A percentile compares a stretch with the other conserved stretches of the same genome.
Conservation (phyloP, 2,888 invertebrate species). For the Oxystoma pomonae region DNA sequence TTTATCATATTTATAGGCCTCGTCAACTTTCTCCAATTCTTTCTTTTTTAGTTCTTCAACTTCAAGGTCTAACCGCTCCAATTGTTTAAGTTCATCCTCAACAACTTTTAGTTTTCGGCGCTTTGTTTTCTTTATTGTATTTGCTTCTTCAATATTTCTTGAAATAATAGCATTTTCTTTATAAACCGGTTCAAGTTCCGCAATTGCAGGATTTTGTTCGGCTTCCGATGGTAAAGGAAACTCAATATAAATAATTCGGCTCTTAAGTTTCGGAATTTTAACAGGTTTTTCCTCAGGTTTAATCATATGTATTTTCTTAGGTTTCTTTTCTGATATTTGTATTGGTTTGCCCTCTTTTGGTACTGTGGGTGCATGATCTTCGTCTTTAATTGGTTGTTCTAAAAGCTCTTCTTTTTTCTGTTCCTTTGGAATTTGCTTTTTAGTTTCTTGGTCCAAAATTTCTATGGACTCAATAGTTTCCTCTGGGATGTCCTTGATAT, state of each 20-base stretch:
- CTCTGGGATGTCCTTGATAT: too few species aligned
- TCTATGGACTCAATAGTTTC: background rate
- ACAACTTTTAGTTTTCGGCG: constrained; percentile 42
- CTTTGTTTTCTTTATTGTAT: constrained; percentile 41
- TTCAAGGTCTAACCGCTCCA: constrained; percentile 50
- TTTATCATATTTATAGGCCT: constrained; percentile 38
- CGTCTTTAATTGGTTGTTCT: constrained; percentile 39
- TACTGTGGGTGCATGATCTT: background rate
- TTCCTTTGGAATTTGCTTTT: background rate
- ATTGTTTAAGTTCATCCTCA: constrained; percentile 40
- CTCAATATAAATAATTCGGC: constrained; percentile 58
- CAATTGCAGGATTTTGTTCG: constrained; percentile 38
- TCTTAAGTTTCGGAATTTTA: constrained; percentile 60
- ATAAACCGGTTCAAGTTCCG: constrained; percentile 38
- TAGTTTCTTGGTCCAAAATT: background rate
- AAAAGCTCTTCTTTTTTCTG: constrained; percentile 43
- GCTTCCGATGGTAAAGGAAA: constrained; percentile 43
- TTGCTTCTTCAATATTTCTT: constrained; percentile 50
- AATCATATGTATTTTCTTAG: constrained; percentile 32
- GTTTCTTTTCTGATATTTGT: constrained; percentile 23
- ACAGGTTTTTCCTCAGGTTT: too few species aligned
- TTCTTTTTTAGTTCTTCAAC: constrained; percentile 43
- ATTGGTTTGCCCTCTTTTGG: constrained; percentile 30
- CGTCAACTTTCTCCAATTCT: constrained; percentile 46
- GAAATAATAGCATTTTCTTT: constrained; percentile 48